Base-by-base conservation (phyloP, 2,113 vertebrate species). In the Triplophysa tibetana region DNA sequence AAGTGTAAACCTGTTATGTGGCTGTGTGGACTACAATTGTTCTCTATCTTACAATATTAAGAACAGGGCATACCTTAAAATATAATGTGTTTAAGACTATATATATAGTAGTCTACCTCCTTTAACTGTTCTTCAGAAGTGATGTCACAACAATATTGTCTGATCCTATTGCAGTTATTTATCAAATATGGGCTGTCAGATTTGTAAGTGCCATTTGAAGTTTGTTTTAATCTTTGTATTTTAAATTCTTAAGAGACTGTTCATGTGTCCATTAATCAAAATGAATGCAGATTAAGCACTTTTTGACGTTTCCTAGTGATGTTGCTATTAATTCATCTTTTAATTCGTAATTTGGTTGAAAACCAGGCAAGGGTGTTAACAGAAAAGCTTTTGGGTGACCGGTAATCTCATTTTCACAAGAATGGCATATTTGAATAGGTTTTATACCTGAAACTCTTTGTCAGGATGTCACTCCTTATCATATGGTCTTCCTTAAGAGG, bases 371-470 rank as follows among this genome's bases (percentile, higher is more conserved):
- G 50, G 12, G 43, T 45, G 43, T 52, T 16, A 4, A 52, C 50
- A 17, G 14, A 2, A 52, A 4, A 17, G 50, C 50, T 52, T 52
- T 16, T 52, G 50, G 16, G 50, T 52, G 1, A 16, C 50, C 14
- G 16, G 24, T n/a, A 17, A 69, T 69, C 3, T 16, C 4, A 29
- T 29, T 52, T 52, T 16, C 24, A 50, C 60, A 38, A 38, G 33
- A 29, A 3, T n/a, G 24, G 60, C 3, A 24, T 21, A 19, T 58
- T n/a, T 43, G 54, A 38, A 6, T 38, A 38, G 33, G 33, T 58
- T 69, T 26, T 54, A 62, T 48, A 24, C 29, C 24, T 70, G 67
- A 70, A 38, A 48, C 38, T 72, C 33, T 58, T 58, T 58, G n/a
- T 16, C 41, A 16, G 17, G 21, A 67, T 56, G 67, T 60, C 58